These are phyloP conservation scores for Callorhinus ursinus DNA, from an alignment of 2,113 vertebrate species.

Conservation along the genomic window DNA sequence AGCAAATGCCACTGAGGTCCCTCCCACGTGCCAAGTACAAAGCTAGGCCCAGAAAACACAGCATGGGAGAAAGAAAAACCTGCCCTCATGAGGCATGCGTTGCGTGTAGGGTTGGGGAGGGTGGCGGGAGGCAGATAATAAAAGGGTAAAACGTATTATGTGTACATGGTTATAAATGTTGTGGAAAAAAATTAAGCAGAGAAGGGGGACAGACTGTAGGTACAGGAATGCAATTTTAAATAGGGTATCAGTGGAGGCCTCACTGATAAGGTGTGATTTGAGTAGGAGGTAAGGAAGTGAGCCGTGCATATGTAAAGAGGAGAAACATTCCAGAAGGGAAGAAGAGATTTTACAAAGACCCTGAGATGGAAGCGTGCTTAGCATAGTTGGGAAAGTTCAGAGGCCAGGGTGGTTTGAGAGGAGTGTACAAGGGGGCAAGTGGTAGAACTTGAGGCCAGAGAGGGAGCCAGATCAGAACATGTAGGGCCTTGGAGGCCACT, in stretches of 20 bases:
- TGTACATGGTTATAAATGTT: background rate
- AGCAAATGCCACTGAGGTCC: background rate
- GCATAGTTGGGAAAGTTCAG: background rate
- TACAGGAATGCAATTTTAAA: conserved; percentile 1
- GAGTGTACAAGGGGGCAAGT: background rate
- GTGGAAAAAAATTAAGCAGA: background rate
- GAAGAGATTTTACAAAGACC: conserved; percentile 23
- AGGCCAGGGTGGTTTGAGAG: background rate
- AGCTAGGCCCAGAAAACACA: conserved; percentile 7
- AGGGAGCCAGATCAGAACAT: background rate
- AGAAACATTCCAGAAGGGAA: conserved; percentile 14
- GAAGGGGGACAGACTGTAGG: background rate
- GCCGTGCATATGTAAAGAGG: background rate
- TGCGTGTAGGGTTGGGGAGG: background rate
- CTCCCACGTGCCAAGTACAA: background rate
- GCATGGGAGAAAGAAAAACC: background rate
- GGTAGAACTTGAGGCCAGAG: background rate
- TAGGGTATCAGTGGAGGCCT: background rate
- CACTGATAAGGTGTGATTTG: background rate
- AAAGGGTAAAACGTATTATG: conserved; percentile 3
- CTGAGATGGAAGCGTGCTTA: background rate
- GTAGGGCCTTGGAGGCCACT: background rate
- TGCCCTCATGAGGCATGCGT: background rate
- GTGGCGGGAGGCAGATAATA: background rate
- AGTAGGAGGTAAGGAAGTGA: conserved; percentile 26